phyloP scores from a whole-genome alignment of 1,140 invertebrate genomes.

The Panulirus ornatus region DNA sequence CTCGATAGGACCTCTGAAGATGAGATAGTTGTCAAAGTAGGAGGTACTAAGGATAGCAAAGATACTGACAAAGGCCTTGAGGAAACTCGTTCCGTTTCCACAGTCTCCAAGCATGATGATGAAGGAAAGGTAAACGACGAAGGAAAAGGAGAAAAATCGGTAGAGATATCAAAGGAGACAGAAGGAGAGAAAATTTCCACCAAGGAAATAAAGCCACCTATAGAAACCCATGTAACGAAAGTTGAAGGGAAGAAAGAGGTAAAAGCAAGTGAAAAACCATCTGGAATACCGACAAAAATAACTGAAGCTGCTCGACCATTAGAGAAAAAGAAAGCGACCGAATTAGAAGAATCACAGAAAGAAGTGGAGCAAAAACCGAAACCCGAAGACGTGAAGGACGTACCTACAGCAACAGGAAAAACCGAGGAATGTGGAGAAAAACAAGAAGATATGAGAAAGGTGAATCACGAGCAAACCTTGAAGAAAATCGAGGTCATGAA shows the following conservation, averaged over 20 bases:
- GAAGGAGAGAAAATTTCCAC: not conserved
- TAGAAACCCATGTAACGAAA: not conserved
- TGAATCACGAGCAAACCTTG: not conserved
- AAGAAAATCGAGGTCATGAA: not conserved
- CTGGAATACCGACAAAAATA: not conserved
- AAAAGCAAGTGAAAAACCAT: not conserved
- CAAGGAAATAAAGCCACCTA: not conserved
- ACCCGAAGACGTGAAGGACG: not conserved
- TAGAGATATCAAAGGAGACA: not conserved
- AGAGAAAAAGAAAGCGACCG: not conserved
- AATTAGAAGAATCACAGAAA: not conserved
- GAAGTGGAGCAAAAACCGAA: not conserved
- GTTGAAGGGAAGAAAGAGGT: not conserved
- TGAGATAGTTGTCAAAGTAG: conserved; percentile 48
- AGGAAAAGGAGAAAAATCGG: conserved; percentile 9
- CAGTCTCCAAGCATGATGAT: not conserved
- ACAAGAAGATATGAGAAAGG: conserved; percentile 24
- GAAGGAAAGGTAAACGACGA: not conserved
- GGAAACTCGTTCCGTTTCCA: not conserved
- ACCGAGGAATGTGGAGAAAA: not conserved
- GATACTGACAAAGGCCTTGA: not conserved
- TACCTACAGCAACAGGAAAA: not conserved
- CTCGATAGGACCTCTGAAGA: conserved; percentile 11
- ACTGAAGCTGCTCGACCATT: not conserved
- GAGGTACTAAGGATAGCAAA: not conserved